phyloP scores from a whole-genome alignment of 2,888 invertebrate genomes.

The Cremastobaeus sp. region DNA sequence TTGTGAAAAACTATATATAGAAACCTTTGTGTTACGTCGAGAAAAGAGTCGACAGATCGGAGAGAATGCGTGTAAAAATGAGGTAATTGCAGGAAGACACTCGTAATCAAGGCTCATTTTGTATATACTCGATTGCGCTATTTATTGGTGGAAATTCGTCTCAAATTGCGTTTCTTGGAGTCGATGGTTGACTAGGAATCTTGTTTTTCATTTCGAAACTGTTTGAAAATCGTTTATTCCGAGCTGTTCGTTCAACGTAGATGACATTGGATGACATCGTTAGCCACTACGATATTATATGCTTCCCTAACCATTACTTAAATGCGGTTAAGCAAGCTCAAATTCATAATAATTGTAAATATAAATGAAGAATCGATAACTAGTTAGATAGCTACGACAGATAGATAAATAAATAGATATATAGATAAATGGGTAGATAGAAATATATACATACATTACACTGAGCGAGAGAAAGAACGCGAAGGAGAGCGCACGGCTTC shows the following conservation, averaged over 20 bases:
- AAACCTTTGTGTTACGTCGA: no score
- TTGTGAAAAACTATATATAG: no score
- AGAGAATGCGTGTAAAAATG: neutral
- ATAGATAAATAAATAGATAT: conserved; percentile 56
- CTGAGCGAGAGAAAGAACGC: conserved; percentile 46
- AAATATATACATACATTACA: conserved; percentile 55
- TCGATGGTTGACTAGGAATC: conserved; percentile 4
- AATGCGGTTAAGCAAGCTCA: conserved; percentile 76
- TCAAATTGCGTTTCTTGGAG: conserved; percentile 35
- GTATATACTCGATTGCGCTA: conserved; percentile 28
- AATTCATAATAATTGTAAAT: conserved; percentile 77
- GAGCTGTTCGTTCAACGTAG: conserved; percentile 66
- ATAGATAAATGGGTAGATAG: conserved; percentile 56
- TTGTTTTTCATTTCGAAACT: conserved; percentile 1
- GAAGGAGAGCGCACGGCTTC: conserved; percentile 59
- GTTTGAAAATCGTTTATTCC: neutral
- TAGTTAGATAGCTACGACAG: conserved; percentile 57
- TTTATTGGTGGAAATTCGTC: conserved; percentile 25
- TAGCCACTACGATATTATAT: conserved; percentile 58
- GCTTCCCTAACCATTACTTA: conserved; percentile 68
- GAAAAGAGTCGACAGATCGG: neutral
- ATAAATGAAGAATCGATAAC: conserved; percentile 69
- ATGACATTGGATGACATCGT: conserved; percentile 54
- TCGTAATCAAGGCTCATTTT: conserved; percentile 29
- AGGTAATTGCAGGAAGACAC: no score